Evolutionary conservation across 2,888 invertebrate genomes (phyloP), one percentile per base, ranked within the genome.

Genomic region (Mamestra brassicae): DNA sequence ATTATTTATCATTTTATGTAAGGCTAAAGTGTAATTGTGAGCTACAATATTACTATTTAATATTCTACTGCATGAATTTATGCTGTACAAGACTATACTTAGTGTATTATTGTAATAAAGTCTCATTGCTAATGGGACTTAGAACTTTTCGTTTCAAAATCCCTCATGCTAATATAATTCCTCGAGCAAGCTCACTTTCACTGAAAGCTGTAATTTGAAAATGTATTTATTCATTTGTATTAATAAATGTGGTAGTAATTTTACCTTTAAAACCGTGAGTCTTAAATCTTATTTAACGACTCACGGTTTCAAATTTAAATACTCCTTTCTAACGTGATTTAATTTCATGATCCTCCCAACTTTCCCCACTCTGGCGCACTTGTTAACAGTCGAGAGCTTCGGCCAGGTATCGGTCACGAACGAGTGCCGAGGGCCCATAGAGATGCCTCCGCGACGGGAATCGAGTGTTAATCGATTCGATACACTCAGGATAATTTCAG

Each of bases 401-500:
- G 81, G 71, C 85, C 87, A 88, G 86, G 90, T 86, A 90, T 89
- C 87, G 85, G 89, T 91, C 93, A 93, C 92, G 91, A 92, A 79
- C 85, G 76, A 86, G 84, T 86, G 84, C 78, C 85, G 76, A 86
- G 85, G 86, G 84, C 76, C 85, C 85, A 80, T 88, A 85, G 86
- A 86, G 90, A 89, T 85, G 85, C 85, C 85, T 83, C 66, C 47
- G 73, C 82, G 89, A 87, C 88, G 88, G 92, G 90, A 91, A 89
- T 89, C 90, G 85, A 89, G 86, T 84, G 83, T 87, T 89, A 92
- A 92, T 93, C 92, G 90, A 93, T 93, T 93, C 89, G 93, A 85
- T 87, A 89, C 91, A 92, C 90, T 88, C 86, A 78, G 88, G 88
- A 90, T 87, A 89, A 87, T 86, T 85, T 83, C 73, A 82, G 81